phyloP scores from a whole-genome alignment of 2,888 invertebrate species.

The Plagiodera versicolora region DNA sequence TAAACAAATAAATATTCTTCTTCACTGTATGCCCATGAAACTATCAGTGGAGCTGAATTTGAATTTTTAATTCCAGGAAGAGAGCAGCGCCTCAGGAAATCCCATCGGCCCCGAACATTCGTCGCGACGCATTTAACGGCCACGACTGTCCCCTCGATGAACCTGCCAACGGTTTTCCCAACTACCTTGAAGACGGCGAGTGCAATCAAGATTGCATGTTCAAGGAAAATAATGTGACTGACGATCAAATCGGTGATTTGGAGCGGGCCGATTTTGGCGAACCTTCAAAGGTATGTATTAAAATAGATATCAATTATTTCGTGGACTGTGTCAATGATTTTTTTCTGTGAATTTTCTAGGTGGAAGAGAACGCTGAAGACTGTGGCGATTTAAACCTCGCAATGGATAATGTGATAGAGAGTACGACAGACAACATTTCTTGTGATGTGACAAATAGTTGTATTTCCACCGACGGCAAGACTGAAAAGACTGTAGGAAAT shows the following conservation, averaged over 20 bases:
- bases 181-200: slow-evolving; percentile 41
- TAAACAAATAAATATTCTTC: slow-evolving; percentile 27
- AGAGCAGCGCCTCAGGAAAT: slow-evolving; percentile 28
- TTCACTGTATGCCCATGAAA: too few species aligned
- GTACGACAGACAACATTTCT: slow-evolving; percentile 34
- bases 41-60: not conserved
- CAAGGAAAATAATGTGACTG: slow-evolving; percentile 34
- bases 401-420: slow-evolving; percentile 40
- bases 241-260: slow-evolving; percentile 41
- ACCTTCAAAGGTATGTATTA: slow-evolving; percentile 20
- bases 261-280: slow-evolving; percentile 28
- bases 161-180: slow-evolving; percentile 39
- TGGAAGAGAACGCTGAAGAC: slow-evolving; percentile 9
- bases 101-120: slow-evolving; percentile 7
- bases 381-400: slow-evolving; percentile 28
- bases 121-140: slow-evolving; percentile 15
- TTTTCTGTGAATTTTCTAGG: too few species aligned
- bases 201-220: slow-evolving; percentile 50
- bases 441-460: slow-evolving; percentile 18
- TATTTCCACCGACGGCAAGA: slow-evolving; percentile 4
- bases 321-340: too few species aligned
- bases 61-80: slow-evolving; percentile 25
- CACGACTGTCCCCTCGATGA: slow-evolving; percentile 15
- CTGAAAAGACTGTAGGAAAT: slow-evolving; percentile 21
- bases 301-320: too few species aligned